phyloP scores from a whole-genome alignment of 2,113 vertebrate species.

The Chloebia gouldiae region DNA sequence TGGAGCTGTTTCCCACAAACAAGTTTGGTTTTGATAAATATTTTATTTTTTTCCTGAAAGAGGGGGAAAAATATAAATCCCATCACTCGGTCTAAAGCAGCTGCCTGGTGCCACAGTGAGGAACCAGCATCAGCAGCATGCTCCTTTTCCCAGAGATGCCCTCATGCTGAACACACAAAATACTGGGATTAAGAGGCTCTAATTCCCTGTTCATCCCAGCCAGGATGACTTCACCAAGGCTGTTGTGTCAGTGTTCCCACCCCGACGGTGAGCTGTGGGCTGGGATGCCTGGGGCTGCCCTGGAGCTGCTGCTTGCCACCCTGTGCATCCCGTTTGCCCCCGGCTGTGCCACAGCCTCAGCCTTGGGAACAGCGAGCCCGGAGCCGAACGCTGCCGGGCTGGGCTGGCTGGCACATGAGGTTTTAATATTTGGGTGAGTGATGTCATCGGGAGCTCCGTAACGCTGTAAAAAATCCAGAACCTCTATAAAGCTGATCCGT shows the following conservation, averaged over 20 bases:
- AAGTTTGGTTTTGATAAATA: constrained; percentile 22
- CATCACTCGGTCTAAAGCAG: background rate
- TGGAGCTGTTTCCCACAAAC: constrained; percentile 1
- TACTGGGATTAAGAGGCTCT: background rate
- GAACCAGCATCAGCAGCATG: background rate
- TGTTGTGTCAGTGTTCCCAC: background rate
- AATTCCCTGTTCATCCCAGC: background rate
- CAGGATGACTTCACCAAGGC: background rate
- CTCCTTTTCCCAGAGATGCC: background rate
- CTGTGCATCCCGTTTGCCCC: accelerated
- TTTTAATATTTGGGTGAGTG: constrained; percentile 19
- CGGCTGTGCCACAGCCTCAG: accelerated
- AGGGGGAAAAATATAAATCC: background rate
- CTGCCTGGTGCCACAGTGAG: background rate
- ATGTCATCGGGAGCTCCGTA: background rate
- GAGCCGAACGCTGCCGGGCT: background rate
- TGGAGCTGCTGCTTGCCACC: background rate
- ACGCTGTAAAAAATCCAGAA: constrained; percentile 21
- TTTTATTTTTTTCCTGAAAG: background rate
- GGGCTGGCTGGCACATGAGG: background rate
- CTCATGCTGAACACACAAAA: background rate
- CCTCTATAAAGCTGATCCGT: constrained; percentile 5
- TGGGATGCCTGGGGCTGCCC: background rate
- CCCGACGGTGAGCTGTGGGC: accelerated
- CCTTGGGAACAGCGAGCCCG: accelerated